phyloP scores from a whole-genome alignment of 2,113 vertebrate genomes.

The Epinephelus lanceolatus region DNA sequence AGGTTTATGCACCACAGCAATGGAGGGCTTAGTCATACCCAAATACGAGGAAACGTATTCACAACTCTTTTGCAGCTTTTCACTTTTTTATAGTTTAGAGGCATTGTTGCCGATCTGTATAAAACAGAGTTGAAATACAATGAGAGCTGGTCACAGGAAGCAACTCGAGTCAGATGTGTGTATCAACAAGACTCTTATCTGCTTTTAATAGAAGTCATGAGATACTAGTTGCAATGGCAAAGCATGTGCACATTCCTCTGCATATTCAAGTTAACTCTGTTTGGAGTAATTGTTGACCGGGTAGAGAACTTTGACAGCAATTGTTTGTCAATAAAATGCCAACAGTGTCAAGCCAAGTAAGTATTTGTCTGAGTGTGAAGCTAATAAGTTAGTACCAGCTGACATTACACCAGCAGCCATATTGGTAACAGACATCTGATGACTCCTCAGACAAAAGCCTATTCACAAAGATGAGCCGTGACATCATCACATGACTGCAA shows the following conservation, averaged over 20 bases:
- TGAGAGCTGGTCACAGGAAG: not conserved
- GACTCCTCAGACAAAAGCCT: constrained; percentile 49
- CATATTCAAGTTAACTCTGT: constrained; percentile 15
- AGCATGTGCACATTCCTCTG: constrained; percentile 33
- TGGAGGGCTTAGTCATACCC: not conserved
- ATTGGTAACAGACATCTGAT: constrained; percentile 27
- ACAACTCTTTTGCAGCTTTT: not conserved
- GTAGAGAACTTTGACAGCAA: no score
- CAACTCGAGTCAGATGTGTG: not conserved
- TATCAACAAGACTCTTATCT: not conserved
- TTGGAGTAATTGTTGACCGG: constrained; percentile 1
- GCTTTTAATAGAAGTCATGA: constrained; percentile 34
- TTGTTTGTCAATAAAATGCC: not conserved
- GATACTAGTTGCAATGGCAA: constrained; percentile 23
- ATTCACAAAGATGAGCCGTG: constrained; percentile 43
- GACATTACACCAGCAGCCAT: constrained; percentile 4
- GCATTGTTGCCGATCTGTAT: no score
- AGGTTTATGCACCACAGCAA: not conserved
- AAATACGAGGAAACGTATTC: not conserved
- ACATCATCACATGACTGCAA: constrained; percentile 53
- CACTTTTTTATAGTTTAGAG: no score
- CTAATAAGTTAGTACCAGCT: not conserved
- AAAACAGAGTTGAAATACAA: not conserved
- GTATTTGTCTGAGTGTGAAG: not conserved
- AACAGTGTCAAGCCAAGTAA: not conserved